These are phyloP conservation scores for Myotis brandtii DNA, from an alignment of 2,113 vertebrate species.

Conservation along the genomic window DNA sequence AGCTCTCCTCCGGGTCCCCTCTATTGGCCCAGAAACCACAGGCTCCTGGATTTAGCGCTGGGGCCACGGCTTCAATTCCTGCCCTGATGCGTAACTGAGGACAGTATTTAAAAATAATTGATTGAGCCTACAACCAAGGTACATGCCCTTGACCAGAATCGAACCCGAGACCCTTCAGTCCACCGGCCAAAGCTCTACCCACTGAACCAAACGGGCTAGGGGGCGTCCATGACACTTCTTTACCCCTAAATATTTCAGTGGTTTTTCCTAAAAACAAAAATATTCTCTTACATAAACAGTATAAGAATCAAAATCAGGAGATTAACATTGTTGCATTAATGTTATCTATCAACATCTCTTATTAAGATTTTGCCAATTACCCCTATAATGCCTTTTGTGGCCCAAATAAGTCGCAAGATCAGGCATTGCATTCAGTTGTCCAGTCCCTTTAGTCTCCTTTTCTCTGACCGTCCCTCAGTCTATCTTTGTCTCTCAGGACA, in stretches of 20 bases:
- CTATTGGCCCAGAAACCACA: slow-evolving; percentile 4
- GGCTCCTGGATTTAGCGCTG: slow-evolving; percentile 31
- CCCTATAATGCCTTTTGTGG: background rate
- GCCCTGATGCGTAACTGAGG: too few relatives aligned
- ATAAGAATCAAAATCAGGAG: slow-evolving; percentile 8
- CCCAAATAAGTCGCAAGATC: background rate
- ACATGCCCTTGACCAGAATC: too few relatives aligned
- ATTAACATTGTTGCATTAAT: background rate
- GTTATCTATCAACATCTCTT: background rate
- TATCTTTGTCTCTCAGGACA: background rate
- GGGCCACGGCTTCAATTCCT: background rate
- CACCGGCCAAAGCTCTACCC: too few relatives aligned
- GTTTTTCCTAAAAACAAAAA: slow-evolving; percentile 33
- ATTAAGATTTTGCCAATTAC: background rate
- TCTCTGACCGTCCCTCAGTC: background rate
- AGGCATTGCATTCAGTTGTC: background rate
- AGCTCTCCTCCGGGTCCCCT: background rate
- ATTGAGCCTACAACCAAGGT: too few relatives aligned
- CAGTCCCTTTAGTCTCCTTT: background rate
- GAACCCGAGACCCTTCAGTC: too few relatives aligned
- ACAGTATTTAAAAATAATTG: too few relatives aligned
- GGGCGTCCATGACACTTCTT: background rate
- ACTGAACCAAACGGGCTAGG: too few relatives aligned
- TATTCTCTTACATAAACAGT: background rate
- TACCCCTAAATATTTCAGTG: background rate